These are phyloP conservation scores for Hanleya hanleyi DNA, from an alignment of 2,888 invertebrate species.

Conservation along the genomic window DNA sequence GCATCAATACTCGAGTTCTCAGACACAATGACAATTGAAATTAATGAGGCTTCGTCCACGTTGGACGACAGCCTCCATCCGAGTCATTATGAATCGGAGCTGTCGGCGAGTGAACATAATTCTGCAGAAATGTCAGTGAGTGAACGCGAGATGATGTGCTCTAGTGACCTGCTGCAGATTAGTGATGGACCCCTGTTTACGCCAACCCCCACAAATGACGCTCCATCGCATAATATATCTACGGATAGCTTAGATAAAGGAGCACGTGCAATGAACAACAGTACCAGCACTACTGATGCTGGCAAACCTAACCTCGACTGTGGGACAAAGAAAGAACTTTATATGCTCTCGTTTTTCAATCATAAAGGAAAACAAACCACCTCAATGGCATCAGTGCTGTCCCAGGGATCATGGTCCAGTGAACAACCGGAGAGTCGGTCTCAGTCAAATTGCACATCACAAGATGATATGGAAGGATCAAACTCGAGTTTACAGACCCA, in stretches of 20 bases:
- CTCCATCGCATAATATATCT: conserved; percentile 31
- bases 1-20: conserved; percentile 48
- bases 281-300: neutral
- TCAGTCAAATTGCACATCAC: neutral
- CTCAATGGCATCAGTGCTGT: neutral
- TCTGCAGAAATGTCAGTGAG: conserved; percentile 66
- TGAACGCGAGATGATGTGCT: conserved; percentile 65
- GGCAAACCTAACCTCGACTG: neutral
- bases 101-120: conserved; percentile 53
- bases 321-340: neutral
- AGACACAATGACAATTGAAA: conserved; percentile 42
- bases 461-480: neutral
- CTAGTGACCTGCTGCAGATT: conserved; percentile 64
- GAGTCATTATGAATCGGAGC: conserved; percentile 58
- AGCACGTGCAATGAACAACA: neutral
- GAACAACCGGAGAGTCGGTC: neutral
- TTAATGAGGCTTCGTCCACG: neutral
- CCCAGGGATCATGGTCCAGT: conserved; percentile 7
- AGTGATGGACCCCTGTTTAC: conserved; percentile 66
- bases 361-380: neutral
- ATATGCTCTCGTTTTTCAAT: conserved; percentile 1
- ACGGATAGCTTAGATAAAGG: conserved; percentile 51
- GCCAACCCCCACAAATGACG: conserved; percentile 52
- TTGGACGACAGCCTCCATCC: conserved; percentile 2
- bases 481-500: neutral